phyloP scores from a whole-genome alignment of 2,888 invertebrate species.

The Drosophila peninsularis region DNA sequence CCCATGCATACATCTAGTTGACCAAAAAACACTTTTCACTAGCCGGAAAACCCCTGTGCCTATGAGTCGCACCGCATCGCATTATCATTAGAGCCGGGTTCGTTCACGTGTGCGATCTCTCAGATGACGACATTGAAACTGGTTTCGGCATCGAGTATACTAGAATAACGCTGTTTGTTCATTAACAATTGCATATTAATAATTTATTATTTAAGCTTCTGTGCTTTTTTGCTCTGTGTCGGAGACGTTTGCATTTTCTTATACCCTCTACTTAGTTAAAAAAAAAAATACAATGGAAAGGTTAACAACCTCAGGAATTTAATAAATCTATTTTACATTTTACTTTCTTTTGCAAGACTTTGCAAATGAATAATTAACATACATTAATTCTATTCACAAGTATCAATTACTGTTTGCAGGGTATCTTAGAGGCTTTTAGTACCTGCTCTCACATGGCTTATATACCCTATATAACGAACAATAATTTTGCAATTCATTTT shows the following conservation, averaged over 20 bases:
- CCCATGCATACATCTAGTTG: slow-evolving; percentile 3
- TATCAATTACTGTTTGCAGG: background rate
- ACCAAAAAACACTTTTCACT: slow-evolving; percentile 14
- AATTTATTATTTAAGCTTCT: slow-evolving; percentile 16
- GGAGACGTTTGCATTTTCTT: background rate
- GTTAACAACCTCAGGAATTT: background rate
- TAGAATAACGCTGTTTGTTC: slow-evolving; percentile 23
- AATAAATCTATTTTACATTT: background rate
- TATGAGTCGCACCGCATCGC: slow-evolving; percentile 40
- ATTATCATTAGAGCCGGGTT: slow-evolving; percentile 6
- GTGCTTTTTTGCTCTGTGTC: background rate
- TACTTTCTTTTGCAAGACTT: background rate
- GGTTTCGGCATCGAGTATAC: slow-evolving; percentile 33
- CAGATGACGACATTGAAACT: slow-evolving; percentile 62
- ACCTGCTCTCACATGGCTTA: background rate
- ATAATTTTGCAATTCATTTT: background rate
- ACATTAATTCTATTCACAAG: no score
- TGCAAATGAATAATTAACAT: no score
- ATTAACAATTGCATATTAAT: slow-evolving; percentile 49
- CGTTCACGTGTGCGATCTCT: slow-evolving; percentile 20
- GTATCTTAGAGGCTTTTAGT: background rate
- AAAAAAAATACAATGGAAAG: background rate
- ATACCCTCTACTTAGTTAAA: slow-evolving; percentile 4
- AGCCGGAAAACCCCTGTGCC: slow-evolving; percentile 53
- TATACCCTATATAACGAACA: background rate